Percentiles rank a stretch among this genome's conserved stretches.
Conservation (phyloP, 2,113 vertebrate species). For the Spizaetus ornatus region DNA sequence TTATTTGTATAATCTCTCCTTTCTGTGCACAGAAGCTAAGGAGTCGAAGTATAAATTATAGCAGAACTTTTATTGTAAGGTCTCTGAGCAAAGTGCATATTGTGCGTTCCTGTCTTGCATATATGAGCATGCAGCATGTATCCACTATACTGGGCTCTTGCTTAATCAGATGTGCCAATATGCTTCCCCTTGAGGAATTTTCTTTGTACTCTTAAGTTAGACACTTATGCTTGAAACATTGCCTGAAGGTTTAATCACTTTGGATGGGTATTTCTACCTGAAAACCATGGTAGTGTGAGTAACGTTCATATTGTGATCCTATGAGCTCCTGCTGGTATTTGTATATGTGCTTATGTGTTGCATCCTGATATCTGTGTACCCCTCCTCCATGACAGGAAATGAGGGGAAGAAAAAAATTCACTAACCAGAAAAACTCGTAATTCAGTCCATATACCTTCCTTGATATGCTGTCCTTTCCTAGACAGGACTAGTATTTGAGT, state of each 20-base stretch:
- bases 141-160: neutral
- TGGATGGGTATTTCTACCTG: neutral
- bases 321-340: neutral
- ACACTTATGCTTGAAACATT: neutral
- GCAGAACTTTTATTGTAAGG: neutral
- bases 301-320: neutral
- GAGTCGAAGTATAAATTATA: neutral
- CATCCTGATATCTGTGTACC: neutral
- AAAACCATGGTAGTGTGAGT: accelerated
- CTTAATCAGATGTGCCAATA: neutral
- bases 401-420: neutral
- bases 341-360: neutral
- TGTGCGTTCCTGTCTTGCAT: neutral
- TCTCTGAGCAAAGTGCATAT: neutral
- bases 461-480: neutral
- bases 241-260: neutral
- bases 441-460: neutral
- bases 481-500: neutral
- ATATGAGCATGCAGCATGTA: neutral
- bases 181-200: neutral
- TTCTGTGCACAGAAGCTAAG: neutral
- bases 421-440: neutral
- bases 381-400: neutral
- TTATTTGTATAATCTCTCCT: neutral
- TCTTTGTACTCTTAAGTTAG: neutral